Conservation (phyloP, 1,140 invertebrate species). For the Ostrea denselamellosa region DNA sequence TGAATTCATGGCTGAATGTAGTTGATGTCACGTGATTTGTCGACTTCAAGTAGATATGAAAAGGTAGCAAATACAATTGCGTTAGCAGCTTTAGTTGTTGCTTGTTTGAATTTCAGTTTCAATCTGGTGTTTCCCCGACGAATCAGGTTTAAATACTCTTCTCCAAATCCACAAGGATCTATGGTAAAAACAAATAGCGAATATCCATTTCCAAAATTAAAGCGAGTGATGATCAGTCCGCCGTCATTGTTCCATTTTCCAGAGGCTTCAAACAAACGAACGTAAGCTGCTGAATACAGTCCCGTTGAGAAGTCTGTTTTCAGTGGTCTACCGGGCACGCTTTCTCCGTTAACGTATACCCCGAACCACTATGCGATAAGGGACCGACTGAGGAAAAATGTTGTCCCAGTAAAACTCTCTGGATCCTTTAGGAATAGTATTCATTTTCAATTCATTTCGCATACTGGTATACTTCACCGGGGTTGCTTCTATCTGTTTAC, state of each 20-base stretch:
- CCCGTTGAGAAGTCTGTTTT: conserved; percentile 38
- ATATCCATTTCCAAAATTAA: conserved; percentile 36
- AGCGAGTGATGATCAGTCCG: conserved; percentile 28
- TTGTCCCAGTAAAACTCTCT: conserved; percentile 50
- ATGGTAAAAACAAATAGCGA: conserved; percentile 42
- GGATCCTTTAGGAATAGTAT: conserved; percentile 43
- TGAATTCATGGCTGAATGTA: conserved; percentile 42
- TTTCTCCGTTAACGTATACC: conserved; percentile 51
- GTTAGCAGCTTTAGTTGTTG: conserved; percentile 40
- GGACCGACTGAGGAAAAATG: conserved; percentile 47
- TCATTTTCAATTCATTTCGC: conserved; percentile 46
- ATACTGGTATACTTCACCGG: conserved; percentile 45
- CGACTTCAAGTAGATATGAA: conserved; percentile 41
- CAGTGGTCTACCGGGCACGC: conserved; percentile 43
- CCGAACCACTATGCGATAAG: conserved; percentile 41
- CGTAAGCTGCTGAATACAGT: conserved; percentile 7
- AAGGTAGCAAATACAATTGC: conserved; percentile 41
- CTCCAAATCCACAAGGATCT: conserved; percentile 41
- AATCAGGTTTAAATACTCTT: conserved; percentile 51
- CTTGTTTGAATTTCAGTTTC: conserved; percentile 42
- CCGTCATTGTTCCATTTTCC: conserved; percentile 49
- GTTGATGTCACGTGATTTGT: conserved; percentile 48
- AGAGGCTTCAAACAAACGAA: conserved; percentile 39
- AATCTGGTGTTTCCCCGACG: conserved; percentile 48
- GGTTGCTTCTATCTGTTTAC: conserved; percentile 42